Base-by-base conservation (phyloP, 2,888 invertebrate species). In the Leptinotarsa rubiginosa region DNA sequence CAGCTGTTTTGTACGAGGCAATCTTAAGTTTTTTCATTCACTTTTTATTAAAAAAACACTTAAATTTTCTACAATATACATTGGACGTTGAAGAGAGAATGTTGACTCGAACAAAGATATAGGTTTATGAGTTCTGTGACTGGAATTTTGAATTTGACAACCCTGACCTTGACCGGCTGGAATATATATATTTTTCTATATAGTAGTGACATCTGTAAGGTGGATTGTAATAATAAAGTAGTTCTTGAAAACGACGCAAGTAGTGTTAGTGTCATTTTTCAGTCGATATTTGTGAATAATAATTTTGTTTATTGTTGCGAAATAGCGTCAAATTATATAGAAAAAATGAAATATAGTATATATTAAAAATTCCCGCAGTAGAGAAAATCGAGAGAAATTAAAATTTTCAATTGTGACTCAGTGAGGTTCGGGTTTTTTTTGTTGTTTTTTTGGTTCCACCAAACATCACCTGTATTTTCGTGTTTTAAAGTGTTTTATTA, bases 241-340 rank as follows among this genome's bases (percentile, higher is more conserved):
- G 41, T 69, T 78, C 73, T 56, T 77, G 66, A 52, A 62, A 73
- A 73, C 54, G 70, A 72, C 79, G 76, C 25, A 47, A 47, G 74
- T 62, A 80, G 84, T 83, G 84, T 80, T 82, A 81, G 81, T 82
- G 80, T 82, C 79, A 81, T 70, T 75, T 79, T 81, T 81, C 84
- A 85, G 87, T 87, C 87, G 84, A 87, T 87, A 87, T 84, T 73
- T 84, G 83, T 84, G 84, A 85, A 86, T 86, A 86, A 86, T 85
- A 86, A 86, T 85, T 81, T 83, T 85, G 85, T 86, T 86, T 87
- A 85, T 85, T 81, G 80, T 82, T 77, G 72, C 74, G 75, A 82
- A 83, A 82, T 77, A 75, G 73, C 74, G 73, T 56, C 54, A 70
- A 74, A 66, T 47, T 47, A 49, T n/a, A 2, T 7, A 10, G 62